phyloP scores from a whole-genome alignment of 1,140 invertebrate genomes.

The Drosophila malerkotliana region DNA sequence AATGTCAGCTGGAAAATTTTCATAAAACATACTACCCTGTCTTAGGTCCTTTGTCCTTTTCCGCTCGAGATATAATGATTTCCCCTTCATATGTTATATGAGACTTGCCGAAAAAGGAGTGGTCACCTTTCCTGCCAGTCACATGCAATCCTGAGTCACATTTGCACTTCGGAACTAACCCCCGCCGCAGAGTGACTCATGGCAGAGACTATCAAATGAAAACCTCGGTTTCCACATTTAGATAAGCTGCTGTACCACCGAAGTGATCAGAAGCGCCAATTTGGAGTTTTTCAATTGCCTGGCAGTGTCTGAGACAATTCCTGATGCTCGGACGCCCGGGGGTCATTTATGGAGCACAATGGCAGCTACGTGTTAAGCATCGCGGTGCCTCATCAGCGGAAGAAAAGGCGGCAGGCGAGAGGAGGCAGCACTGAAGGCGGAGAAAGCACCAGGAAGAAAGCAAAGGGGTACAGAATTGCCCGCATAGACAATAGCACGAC shows the following conservation, averaged over 20 bases:
- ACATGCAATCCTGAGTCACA: slow-evolving; percentile 41
- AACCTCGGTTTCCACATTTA: slow-evolving; percentile 11
- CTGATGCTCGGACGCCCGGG: slow-evolving; percentile 39
- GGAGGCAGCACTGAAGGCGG: background rate
- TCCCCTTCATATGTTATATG: slow-evolving; percentile 7
- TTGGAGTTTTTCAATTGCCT: slow-evolving; percentile 61
- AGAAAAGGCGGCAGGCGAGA: background rate
- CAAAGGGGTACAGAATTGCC: slow-evolving; percentile 27
- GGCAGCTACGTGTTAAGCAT: slow-evolving; percentile 76
- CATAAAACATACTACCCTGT: background rate
- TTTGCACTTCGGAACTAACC: slow-evolving; percentile 36
- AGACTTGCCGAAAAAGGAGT: slow-evolving; percentile 17
- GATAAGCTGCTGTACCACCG: slow-evolving; percentile 27
- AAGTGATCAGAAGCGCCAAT: slow-evolving; percentile 38
- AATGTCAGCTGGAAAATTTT: background rate
- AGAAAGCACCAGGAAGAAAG: slow-evolving; percentile 32
- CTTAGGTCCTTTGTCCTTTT: background rate
- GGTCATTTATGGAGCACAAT: slow-evolving; percentile 74
- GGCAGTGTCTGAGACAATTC: slow-evolving; percentile 36
- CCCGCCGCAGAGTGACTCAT: slow-evolving; percentile 23
- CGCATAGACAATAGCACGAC: slow-evolving; percentile 74
- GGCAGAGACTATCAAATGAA: slow-evolving; percentile 4
- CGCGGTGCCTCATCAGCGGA: slow-evolving; percentile 48
- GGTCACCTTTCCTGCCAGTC: slow-evolving; percentile 12
- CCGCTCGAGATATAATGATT: background rate